phyloP scores from a whole-genome alignment of 1,140 invertebrate species.

The Microplitis demolitor region DNA sequence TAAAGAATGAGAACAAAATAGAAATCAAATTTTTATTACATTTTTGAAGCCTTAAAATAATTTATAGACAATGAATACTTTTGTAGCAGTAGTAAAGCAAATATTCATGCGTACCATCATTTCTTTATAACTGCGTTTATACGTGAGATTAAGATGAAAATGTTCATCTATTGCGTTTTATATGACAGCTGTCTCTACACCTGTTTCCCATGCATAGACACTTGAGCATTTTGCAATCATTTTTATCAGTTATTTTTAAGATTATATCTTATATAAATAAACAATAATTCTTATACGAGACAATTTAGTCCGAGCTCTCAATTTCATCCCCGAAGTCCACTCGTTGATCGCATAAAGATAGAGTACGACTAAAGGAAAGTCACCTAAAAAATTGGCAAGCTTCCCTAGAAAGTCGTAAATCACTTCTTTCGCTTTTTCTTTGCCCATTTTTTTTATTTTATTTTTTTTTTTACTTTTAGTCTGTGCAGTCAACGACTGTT shows the following conservation, averaged over 20 bases:
- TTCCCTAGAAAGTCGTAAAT: constrained; percentile 25
- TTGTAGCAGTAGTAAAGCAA: too few relatives aligned
- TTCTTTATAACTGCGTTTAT: too few relatives aligned
- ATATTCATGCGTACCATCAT: too few relatives aligned
- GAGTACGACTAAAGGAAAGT: constrained; percentile 17
- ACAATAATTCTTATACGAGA: neutral
- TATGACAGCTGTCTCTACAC: too few relatives aligned
- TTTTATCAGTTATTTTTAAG: neutral
- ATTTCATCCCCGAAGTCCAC: constrained; percentile 13
- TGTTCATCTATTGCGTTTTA: too few relatives aligned
- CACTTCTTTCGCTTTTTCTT: constrained; percentile 6
- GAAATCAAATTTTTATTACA: too few relatives aligned
- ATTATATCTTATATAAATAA: neutral
- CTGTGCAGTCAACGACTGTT: constrained; percentile 7
- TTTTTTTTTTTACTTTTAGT: constrained; percentile 1
- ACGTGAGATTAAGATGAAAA: too few relatives aligned
- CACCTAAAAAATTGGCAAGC: constrained; percentile 29
- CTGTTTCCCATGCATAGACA: neutral
- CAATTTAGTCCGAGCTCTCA: neutral
- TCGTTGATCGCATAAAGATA: constrained; percentile 27
- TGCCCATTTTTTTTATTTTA: constrained; percentile 4
- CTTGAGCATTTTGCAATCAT: neutral
- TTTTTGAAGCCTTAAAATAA: too few relatives aligned
- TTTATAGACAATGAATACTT: too few relatives aligned
- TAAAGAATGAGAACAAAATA: too few relatives aligned